These are phyloP conservation scores for Hippoglossus stenolepis DNA, from an alignment of 2,113 vertebrate species.

Conservation along the genomic window DNA sequence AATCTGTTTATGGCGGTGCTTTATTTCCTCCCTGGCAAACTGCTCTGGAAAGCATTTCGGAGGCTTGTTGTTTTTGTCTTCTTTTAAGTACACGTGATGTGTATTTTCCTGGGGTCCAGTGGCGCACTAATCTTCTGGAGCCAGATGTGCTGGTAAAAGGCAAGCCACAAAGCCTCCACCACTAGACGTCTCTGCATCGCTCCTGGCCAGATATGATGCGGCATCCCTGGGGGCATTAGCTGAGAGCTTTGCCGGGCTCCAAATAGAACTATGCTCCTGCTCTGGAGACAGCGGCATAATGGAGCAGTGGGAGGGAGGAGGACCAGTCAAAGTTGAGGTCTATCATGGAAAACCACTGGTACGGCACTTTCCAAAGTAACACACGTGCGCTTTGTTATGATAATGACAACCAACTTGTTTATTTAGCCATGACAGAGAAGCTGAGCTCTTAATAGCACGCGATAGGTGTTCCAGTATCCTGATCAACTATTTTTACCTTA, in stretches of 20 bases:
- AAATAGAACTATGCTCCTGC: constrained; percentile 77
- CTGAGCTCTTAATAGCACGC: neutral
- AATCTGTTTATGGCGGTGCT: constrained; percentile 60
- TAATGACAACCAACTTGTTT: constrained; percentile 43
- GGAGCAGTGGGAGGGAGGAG: constrained; percentile 60
- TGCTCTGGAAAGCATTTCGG: constrained; percentile 56
- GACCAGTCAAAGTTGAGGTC: constrained; percentile 69
- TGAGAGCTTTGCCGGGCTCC: constrained; percentile 76
- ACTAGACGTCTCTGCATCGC: constrained; percentile 78
- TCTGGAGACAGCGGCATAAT: constrained; percentile 75
- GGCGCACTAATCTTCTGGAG: constrained; percentile 77
- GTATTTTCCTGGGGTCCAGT: constrained; percentile 75
- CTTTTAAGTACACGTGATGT: constrained; percentile 70
- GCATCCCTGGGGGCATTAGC: constrained; percentile 76
- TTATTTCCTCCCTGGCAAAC: constrained; percentile 55
- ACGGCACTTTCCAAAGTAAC: constrained; percentile 55
- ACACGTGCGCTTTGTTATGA: constrained; percentile 49
- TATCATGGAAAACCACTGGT: constrained; percentile 56
- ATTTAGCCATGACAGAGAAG: constrained; percentile 11
- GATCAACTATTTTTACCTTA: constrained; percentile 38
- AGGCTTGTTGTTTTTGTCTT: constrained; percentile 67
- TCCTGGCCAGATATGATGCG: constrained; percentile 81
- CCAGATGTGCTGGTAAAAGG: constrained; percentile 80
- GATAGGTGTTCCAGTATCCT: neutral
- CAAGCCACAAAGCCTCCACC: constrained; percentile 76